These are phyloP conservation scores for Adoxophyes honmai DNA, from an alignment of 1,140 invertebrate species.

Conservation along the genomic window DNA sequence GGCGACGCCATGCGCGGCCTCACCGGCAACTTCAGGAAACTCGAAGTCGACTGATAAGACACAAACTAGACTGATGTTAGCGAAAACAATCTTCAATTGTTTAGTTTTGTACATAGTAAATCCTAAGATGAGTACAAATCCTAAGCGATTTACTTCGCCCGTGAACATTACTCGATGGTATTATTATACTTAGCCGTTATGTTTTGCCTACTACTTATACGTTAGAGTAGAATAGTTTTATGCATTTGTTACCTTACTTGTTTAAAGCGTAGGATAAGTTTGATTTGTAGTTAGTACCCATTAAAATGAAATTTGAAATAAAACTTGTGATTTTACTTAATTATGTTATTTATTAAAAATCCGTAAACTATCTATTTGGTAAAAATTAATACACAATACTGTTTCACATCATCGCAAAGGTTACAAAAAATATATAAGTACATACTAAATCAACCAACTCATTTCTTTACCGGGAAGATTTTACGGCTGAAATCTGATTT, in stretches of 20 bases:
- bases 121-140: conserved; percentile 3
- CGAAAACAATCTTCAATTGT: conserved; percentile 4
- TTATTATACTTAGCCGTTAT: conserved; percentile 9
- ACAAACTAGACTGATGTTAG: conserved; percentile 4
- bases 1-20: conserved; percentile 82
- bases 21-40: conserved; percentile 86
- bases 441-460: too few species aligned
- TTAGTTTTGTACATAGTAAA: conserved; percentile 7
- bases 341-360: conserved; percentile 49
- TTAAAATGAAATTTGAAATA: neutral
- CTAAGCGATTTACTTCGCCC: neutral
- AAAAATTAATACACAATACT: conserved; percentile 34
- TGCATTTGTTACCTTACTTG: conserved; percentile 17
- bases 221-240: conserved; percentile 20
- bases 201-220: neutral
- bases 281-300: neutral
- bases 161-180: neutral
- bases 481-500: too few species aligned
- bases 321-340: conserved; percentile 16
- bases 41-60: conserved; percentile 83
- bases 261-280: conserved; percentile 19
- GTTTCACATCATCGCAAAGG: conserved; percentile 30
- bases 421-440: too few species aligned
- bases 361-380: conserved; percentile 45
- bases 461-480: too few species aligned